These are phyloP conservation scores for Hyperopisus bebe DNA, from an alignment of 2,113 vertebrate genomes.

Conservation along the genomic window DNA sequence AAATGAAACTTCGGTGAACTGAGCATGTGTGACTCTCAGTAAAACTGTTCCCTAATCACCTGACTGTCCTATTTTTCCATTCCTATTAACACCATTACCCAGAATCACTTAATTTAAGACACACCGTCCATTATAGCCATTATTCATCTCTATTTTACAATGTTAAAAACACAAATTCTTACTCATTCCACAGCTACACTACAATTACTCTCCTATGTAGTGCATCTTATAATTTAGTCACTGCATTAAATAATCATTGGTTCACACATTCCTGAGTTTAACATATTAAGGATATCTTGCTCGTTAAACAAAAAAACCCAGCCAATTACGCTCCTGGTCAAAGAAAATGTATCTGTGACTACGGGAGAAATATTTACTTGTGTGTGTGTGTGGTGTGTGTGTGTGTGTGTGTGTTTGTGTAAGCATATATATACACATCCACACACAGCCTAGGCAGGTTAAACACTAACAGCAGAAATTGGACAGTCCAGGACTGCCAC, in stretches of 20 bases:
- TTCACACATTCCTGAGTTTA: conserved; percentile 57
- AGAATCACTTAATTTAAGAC: conserved; percentile 4
- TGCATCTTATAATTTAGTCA: conserved; percentile 10
- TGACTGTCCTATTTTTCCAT: neutral
- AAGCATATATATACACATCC: neutral
- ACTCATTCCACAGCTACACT: neutral
- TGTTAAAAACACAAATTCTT: neutral
- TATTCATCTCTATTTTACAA: neutral
- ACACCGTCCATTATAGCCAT: neutral
- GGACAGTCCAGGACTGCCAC: neutral
- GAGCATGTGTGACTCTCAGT: conserved; percentile 42
- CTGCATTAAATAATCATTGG: conserved; percentile 47
- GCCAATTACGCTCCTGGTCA: neutral
- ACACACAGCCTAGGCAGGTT: neutral
- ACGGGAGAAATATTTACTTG: neutral
- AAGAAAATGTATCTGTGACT: neutral
- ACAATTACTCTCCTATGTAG: neutral
- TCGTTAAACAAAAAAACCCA: neutral
- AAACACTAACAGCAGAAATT: neutral
- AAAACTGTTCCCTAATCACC: neutral
- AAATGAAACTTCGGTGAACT: conserved; percentile 74
- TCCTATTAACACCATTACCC: neutral
- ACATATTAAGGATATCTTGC: conserved; percentile 9
- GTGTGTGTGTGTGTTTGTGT: neutral
- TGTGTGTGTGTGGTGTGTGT: neutral